phyloP scores from a whole-genome alignment of 2,888 invertebrate species.

The Scaptomyza parva region DNA sequence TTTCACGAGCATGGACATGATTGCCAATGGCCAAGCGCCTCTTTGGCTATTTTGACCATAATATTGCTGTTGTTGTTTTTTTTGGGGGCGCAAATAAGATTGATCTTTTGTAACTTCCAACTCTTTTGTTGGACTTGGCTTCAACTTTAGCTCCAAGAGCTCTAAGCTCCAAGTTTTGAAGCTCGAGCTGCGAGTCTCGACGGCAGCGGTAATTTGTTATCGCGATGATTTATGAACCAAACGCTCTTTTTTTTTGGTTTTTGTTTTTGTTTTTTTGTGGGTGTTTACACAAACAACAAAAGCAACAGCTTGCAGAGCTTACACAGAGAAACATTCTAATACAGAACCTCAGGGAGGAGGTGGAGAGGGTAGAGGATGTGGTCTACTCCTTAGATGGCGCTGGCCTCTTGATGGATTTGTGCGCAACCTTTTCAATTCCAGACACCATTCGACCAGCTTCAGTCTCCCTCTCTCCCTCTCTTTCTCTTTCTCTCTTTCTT shows the following conservation, averaged over 20 bases:
- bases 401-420: constrained; percentile 80
- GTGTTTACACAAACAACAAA: constrained; percentile 72
- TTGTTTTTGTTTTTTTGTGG: constrained; percentile 65
- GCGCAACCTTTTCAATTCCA: constrained; percentile 46
- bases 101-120: constrained; percentile 81
- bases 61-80: constrained; percentile 13
- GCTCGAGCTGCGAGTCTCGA: constrained; percentile 19
- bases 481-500: background rate
- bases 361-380: background rate
- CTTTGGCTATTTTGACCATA: constrained; percentile 57
- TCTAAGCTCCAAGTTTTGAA: constrained; percentile 15
- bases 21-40: constrained; percentile 63
- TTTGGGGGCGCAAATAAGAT: constrained; percentile 77
- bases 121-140: constrained; percentile 51
- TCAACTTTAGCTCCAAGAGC: constrained; percentile 8
- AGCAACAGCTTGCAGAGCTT: constrained; percentile 21
- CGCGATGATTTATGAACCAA: constrained; percentile 84
- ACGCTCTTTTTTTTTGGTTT: constrained; percentile 24
- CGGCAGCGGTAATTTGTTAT: constrained; percentile 84
- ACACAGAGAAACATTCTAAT: constrained; percentile 63
- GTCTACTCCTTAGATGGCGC: constrained; percentile 63
- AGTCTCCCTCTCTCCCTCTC: constrained; percentile 7
- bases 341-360: constrained; percentile 24
- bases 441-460: constrained; percentile 37
- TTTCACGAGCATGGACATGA: constrained; percentile 41